A percentile compares a stretch with the other conserved stretches of the same genome.
phyloP scores from a whole-genome alignment of 2,888 invertebrate genomes.

The Ectropis crepuscularia region DNA sequence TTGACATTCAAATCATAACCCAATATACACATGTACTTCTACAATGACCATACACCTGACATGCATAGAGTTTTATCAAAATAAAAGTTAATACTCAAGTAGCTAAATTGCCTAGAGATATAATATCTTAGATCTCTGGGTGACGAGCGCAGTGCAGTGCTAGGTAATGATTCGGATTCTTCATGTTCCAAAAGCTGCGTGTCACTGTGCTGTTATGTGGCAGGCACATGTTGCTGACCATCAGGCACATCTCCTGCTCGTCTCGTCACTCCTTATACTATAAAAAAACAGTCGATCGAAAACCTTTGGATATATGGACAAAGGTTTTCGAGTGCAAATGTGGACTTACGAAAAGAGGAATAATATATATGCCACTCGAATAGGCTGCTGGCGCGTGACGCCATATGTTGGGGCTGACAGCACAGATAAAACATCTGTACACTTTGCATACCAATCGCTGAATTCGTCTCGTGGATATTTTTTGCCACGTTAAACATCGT shows the following conservation, averaged over 20 bases:
- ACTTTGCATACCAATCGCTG: slow-evolving; percentile 44
- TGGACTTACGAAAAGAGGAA: slow-evolving; percentile 12
- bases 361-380: slow-evolving; percentile 30
- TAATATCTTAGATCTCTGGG: too few species aligned
- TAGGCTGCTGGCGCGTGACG: slow-evolving; percentile 33
- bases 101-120: too few species aligned
- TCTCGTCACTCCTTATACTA: too few species aligned
- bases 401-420: slow-evolving; percentile 33
- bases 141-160: too few species aligned
- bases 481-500: slow-evolving; percentile 22
- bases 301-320: neutral
- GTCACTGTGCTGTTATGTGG: too few species aligned
- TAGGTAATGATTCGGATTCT: too few species aligned
- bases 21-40: slow-evolving; percentile 3
- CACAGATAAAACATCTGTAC: slow-evolving; percentile 39
- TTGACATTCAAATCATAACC: slow-evolving; percentile 6
- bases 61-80: neutral
- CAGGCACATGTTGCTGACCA: too few species aligned
- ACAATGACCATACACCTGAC: neutral
- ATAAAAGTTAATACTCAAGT: neutral
- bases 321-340: neutral
- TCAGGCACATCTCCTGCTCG: too few species aligned
- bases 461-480: slow-evolving; percentile 30
- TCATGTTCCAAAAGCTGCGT: too few species aligned
- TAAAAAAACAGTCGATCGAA: neutral